These are phyloP conservation scores for Acanthococcus lagerstroemiae DNA, from an alignment of 2,888 invertebrate species.

Conservation along the genomic window DNA sequence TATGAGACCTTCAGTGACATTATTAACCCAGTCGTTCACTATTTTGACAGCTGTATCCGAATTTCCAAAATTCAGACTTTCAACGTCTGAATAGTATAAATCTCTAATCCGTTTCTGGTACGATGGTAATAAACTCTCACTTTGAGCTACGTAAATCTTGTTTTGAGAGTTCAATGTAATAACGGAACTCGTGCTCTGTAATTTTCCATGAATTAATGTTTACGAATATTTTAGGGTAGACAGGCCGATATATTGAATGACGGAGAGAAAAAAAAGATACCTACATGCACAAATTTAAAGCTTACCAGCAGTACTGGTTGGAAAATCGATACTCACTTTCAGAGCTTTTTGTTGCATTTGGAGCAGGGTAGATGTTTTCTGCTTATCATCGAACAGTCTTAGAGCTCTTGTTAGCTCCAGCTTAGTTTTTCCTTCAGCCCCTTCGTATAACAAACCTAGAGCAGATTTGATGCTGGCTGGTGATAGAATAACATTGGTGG, in stretches of 20 bases:
- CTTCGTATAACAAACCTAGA: conserved; percentile 54
- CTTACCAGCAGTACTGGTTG: too few relatives aligned
- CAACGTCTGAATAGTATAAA: conserved; percentile 47
- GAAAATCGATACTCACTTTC: conserved; percentile 27
- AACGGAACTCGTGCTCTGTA: conserved; percentile 21
- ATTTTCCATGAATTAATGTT: background rate
- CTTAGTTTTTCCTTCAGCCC: conserved; percentile 49
- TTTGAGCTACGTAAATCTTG: conserved; percentile 35
- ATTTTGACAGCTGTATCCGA: conserved; percentile 41
- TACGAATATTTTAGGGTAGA: background rate
- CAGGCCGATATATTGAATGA: background rate
- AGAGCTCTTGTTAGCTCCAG: conserved; percentile 50
- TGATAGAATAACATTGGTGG: conserved; percentile 55
- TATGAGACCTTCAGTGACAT: conserved; percentile 50
- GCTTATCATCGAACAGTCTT: conserved; percentile 43
- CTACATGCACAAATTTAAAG: too few relatives aligned
- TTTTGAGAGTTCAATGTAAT: conserved; percentile 34
- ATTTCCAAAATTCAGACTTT: conserved; percentile 47
- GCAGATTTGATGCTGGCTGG: conserved; percentile 56
- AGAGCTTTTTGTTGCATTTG: conserved; percentile 28
- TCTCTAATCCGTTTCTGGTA: conserved; percentile 45
- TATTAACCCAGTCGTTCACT: conserved; percentile 54
- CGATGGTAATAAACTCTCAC: conserved; percentile 39
- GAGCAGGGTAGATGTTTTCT: conserved; percentile 11
- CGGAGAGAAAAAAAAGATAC: background rate